Conservation (phyloP, 2,113 vertebrate genomes). For the Cyrtonyx montezumae region DNA sequence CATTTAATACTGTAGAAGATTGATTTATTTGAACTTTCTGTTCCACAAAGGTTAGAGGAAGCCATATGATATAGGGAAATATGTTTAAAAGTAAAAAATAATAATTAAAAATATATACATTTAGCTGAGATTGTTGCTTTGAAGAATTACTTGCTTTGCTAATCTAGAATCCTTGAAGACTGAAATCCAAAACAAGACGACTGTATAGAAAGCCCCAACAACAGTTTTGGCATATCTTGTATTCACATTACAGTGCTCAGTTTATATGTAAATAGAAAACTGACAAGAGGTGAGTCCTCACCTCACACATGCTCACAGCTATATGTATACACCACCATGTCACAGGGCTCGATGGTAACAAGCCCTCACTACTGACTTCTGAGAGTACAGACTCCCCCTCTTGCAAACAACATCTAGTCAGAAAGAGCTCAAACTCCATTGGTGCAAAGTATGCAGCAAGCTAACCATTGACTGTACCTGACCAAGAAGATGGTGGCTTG, state of each 20-base stretch:
- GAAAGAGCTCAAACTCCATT: background rate
- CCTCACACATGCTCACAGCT: background rate
- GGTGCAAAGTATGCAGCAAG: rapidly evolving
- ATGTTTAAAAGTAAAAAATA: background rate
- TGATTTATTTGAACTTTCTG: background rate
- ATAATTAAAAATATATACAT: background rate
- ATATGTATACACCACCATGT: background rate
- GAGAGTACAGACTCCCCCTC: background rate
- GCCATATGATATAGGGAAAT: background rate
- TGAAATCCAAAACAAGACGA: background rate
- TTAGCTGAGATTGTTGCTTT: background rate
- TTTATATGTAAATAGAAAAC: background rate
- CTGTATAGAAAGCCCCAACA: background rate
- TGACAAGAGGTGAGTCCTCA: background rate
- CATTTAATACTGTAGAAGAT: background rate
- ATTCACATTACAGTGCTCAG: background rate
- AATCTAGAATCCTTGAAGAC: background rate
- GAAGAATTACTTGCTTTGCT: background rate
- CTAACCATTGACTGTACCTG: background rate
- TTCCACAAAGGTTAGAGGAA: background rate
- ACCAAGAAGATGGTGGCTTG: background rate
- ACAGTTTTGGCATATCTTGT: background rate
- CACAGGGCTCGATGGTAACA: rapidly evolving
- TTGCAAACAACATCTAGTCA: background rate
- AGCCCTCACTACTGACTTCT: background rate